Conservation (phyloP, 2,888 invertebrate species). For the Lithosia quadra region DNA sequence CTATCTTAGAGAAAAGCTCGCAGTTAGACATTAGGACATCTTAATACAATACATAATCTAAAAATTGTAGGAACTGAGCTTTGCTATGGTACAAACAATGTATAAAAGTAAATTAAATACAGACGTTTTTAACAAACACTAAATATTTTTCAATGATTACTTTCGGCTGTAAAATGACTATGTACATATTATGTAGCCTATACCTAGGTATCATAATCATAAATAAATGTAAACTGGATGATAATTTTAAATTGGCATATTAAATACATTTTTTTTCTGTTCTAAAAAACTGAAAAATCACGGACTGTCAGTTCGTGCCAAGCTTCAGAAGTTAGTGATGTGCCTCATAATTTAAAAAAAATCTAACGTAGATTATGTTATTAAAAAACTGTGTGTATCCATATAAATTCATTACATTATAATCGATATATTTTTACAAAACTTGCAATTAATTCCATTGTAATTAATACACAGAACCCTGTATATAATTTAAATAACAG, state of each 20-base stretch:
- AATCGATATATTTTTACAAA: conserved; percentile 6
- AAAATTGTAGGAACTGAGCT: not conserved
- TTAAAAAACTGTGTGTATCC: not conserved
- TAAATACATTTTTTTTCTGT: not conserved
- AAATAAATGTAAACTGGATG: not conserved
- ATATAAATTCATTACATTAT: not conserved
- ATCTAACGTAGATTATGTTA: not conserved
- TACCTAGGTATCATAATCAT: conserved; percentile 5
- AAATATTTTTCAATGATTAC: not conserved
- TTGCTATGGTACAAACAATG: conserved; percentile 17
- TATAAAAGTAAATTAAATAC: conserved; percentile 8
- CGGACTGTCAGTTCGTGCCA: not conserved
- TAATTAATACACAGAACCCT: not conserved
- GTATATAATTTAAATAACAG: not conserved
- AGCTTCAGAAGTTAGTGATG: not conserved
- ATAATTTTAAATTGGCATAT: not conserved
- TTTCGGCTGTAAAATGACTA: not conserved
- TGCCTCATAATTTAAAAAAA: not conserved
- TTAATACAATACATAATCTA: not conserved
- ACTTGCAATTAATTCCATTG: not conserved
- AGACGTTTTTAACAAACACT: not conserved
- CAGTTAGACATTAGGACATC: not conserved
- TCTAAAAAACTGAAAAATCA: not conserved
- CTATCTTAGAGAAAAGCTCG: not conserved
- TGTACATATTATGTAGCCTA: not conserved